Percentiles rank a stretch among this genome's conserved stretches.
phyloP scores from a whole-genome alignment of 37 sponge, comb jelly and placozoan species.

The Crambe crambe region DNA sequence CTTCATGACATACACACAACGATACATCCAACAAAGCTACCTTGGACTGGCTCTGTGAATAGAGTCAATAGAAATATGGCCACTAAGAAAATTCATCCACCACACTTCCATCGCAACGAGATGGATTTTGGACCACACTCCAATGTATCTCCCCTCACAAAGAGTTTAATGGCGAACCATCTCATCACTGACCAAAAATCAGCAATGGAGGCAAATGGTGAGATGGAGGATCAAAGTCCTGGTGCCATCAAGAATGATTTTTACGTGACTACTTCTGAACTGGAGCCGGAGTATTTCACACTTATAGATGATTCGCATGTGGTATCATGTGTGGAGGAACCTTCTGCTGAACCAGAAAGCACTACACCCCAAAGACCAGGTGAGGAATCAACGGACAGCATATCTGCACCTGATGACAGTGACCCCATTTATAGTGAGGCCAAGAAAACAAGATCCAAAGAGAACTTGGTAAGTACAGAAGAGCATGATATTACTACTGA shows the following conservation, averaged over 20 bases:
- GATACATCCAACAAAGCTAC: not conserved
- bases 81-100: no score
- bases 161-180: not conserved
- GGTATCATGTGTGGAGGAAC: no score
- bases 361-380: not conserved
- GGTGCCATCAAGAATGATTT: no score
- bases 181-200: no score
- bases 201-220: no score
- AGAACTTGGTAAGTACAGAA: not conserved
- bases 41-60: not conserved
- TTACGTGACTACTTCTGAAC: no score
- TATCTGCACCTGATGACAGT: not conserved
- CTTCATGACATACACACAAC: not conserved
- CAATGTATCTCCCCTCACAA: not conserved
- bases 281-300: no score
- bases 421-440: not conserved
- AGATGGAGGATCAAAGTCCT: no score
- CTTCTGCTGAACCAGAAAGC: not conserved
- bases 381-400: not conserved
- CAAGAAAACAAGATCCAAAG: not conserved
- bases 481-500: no score
- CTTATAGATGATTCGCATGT: no score
- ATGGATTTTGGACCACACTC: not conserved
- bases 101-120: no score
- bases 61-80: not conserved